Percentiles rank a stretch among this genome's conserved stretches.
Evolutionary conservation across 2,888 invertebrate species (phyloP).

Genomic region (Agriopis leucophaearia): DNA sequence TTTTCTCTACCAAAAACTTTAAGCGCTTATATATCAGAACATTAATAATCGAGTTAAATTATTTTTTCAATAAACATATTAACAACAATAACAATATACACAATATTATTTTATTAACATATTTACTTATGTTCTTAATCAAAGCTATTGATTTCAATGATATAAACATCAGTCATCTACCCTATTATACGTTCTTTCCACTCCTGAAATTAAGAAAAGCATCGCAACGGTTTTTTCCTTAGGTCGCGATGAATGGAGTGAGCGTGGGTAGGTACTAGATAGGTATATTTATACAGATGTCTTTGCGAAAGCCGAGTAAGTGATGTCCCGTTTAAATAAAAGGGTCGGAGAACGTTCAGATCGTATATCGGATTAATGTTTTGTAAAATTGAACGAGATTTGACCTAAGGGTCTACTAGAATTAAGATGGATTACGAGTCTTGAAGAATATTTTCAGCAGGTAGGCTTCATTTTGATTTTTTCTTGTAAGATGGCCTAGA

Average conservation of each 20-base stretch:
- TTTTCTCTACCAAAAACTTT: too few species aligned
- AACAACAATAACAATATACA: too few species aligned
- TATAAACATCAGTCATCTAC: too few species aligned
- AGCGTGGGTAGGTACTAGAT: neutral
- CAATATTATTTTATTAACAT: too few species aligned
- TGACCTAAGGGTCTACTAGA: conserved; percentile 6
- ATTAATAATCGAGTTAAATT: too few species aligned
- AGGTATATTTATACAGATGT: neutral
- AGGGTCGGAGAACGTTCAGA: conserved; percentile 12
- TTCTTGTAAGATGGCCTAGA: conserved; percentile 9
- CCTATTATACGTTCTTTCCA: too few species aligned
- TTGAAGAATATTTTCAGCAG: neutral
- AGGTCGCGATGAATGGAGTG: neutral
- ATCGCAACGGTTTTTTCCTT: neutral
- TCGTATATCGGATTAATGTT: conserved; percentile 26
- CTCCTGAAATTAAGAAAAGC: too few species aligned
- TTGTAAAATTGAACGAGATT: conserved; percentile 26
- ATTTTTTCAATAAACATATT: too few species aligned
- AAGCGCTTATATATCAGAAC: too few species aligned
- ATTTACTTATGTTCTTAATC: too few species aligned
- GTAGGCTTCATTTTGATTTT: conserved; percentile 6
- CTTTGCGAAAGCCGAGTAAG: conserved; percentile 12
- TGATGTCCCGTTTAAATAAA: conserved; percentile 24
- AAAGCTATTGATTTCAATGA: too few species aligned
- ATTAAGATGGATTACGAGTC: conserved; percentile 9